Conservation (phyloP, 1,140 invertebrate species). For the Drosophila bocqueti region DNA sequence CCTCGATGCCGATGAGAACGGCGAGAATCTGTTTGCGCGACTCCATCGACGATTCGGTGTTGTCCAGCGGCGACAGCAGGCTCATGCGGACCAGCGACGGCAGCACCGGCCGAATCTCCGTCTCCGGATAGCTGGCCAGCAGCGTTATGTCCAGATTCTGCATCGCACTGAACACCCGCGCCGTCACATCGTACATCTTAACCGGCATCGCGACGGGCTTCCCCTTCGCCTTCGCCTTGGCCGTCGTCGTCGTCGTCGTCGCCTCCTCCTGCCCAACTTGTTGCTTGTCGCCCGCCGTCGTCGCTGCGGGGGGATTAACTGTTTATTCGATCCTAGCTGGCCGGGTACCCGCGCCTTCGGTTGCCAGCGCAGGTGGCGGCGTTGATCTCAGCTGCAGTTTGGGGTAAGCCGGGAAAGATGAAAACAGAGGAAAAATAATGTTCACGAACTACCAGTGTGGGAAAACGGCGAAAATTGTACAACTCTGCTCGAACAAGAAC, state of each 20-base stretch:
- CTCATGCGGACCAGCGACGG: slow-evolving; percentile 97
- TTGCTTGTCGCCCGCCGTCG: slow-evolving; percentile 13
- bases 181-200: slow-evolving; percentile 72
- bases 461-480: no score
- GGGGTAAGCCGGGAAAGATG: neutral
- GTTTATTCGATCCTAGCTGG: neutral
- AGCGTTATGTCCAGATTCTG: slow-evolving; percentile 92
- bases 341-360: neutral
- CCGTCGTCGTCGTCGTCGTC: neutral
- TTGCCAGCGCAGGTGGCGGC: slow-evolving; percentile 2
- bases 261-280: slow-evolving; percentile 7
- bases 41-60: slow-evolving; percentile 92
- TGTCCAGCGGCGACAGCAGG: slow-evolving; percentile 94
- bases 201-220: slow-evolving; percentile 38
- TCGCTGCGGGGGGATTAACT: neutral
- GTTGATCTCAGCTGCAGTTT: neutral
- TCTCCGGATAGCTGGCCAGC: slow-evolving; percentile 88
- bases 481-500: no score
- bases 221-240: slow-evolving; percentile 7
- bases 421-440: slow-evolving; percentile 1
- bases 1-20: slow-evolving; percentile 95
- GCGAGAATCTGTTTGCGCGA: slow-evolving; percentile 95
- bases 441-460: no score
- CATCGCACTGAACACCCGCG: slow-evolving; percentile 90
- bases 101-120: slow-evolving; percentile 94